Percentiles rank a stretch among this genome's conserved stretches.
These are phyloP conservation scores for Aleadryas rufinucha DNA, from an alignment of 2,113 vertebrate species.

Conservation along the genomic window DNA sequence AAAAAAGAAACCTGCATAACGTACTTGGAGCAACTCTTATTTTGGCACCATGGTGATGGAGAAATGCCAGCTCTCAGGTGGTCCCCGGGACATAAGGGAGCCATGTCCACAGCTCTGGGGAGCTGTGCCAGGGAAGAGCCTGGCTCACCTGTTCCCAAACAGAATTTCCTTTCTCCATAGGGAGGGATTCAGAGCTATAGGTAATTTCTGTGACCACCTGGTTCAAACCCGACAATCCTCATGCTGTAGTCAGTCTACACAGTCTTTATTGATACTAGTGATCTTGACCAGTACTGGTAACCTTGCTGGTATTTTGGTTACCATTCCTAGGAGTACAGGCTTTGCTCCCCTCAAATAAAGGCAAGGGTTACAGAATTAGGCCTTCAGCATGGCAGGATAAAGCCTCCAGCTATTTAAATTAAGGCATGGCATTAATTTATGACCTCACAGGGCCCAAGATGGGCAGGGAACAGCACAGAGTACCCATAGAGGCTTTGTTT, in stretches of 20 bases:
- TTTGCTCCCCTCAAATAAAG: background rate
- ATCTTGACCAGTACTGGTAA: background rate
- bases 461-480: background rate
- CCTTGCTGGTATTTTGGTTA: background rate
- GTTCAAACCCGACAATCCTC: background rate
- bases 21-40: background rate
- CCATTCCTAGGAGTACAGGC: background rate
- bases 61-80: background rate
- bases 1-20: background rate
- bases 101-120: accelerated
- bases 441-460: accelerated
- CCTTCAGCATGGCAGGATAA: background rate
- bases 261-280: accelerated
- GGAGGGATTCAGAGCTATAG: background rate
- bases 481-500: background rate
- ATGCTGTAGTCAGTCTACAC: background rate
- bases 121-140: background rate
- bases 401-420: background rate
- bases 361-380: background rate
- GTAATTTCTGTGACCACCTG: accelerated
- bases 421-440: background rate
- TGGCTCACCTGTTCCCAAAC: background rate
- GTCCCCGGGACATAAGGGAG: background rate
- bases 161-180: background rate
- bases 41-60: accelerated